A percentile compares a stretch with the other conserved stretches of the same genome.
Conservation (phyloP, 2,888 invertebrate genomes). For the Phyllotreta striolata region DNA sequence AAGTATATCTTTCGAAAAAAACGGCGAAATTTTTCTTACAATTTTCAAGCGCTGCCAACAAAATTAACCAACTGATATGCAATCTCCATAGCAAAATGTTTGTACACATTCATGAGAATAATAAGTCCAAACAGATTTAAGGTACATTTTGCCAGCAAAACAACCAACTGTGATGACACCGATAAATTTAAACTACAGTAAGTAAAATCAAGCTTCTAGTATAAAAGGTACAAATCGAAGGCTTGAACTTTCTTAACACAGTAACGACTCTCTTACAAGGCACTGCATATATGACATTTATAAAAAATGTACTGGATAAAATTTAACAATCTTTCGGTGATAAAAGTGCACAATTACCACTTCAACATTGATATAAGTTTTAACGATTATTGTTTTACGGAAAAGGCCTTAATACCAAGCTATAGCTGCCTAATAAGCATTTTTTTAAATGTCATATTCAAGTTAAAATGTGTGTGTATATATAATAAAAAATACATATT, state of each 20-base stretch:
- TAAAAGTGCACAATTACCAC: neutral
- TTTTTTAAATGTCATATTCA: constrained; percentile 3
- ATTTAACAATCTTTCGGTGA: neutral
- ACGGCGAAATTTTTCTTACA: too few relatives aligned
- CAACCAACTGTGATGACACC: constrained; percentile 32
- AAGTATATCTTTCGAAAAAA: constrained; percentile 4
- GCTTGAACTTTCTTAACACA: constrained; percentile 37
- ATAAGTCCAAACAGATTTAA: constrained; percentile 22
- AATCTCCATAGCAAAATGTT: constrained; percentile 4
- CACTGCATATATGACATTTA: constrained; percentile 52
- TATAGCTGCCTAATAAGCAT: constrained; percentile 9
- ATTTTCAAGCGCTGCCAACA: too few relatives aligned
- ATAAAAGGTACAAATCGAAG: constrained; percentile 37
- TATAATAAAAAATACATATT: constrained; percentile 44
- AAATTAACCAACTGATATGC: too few relatives aligned
- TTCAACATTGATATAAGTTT: neutral
- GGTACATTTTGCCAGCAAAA: constrained; percentile 42
- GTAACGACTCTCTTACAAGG: constrained; percentile 46
- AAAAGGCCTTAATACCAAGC: neutral
- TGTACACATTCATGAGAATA: constrained; percentile 24
- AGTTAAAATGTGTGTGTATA: constrained; percentile 20
- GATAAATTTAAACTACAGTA: constrained; percentile 31
- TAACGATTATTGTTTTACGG: neutral
- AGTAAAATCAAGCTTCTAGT: constrained; percentile 35
- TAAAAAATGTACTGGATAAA: constrained; percentile 19